These are phyloP conservation scores for Girardia tigrina DNA, from an alignment of 2,888 invertebrate species.

Conservation along the genomic window DNA sequence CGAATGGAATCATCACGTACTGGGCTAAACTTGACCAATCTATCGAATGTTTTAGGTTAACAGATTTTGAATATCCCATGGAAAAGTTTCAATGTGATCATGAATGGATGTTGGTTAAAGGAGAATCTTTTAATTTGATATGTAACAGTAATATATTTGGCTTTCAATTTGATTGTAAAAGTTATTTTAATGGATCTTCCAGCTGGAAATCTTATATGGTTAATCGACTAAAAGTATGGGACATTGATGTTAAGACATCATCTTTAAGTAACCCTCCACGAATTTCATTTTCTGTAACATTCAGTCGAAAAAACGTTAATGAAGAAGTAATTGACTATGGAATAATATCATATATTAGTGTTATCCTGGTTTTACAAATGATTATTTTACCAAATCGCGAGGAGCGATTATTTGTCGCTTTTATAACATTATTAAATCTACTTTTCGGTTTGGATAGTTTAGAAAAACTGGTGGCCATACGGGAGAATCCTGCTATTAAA, in stretches of 20 bases:
- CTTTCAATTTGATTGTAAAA: not conserved
- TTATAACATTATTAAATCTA: not conserved
- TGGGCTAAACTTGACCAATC: not conserved
- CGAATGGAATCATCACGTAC: not conserved
- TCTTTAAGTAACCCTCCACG: not conserved
- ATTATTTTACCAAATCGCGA: not conserved
- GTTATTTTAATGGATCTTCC: not conserved
- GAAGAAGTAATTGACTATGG: not conserved
- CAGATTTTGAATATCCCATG: not conserved
- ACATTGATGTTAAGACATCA: not conserved
- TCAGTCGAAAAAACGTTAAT: not conserved
- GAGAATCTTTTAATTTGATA: not conserved
- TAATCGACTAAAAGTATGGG: not conserved
- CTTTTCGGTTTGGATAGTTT: not conserved
- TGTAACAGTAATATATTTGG: not conserved
- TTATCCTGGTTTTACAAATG: not conserved
- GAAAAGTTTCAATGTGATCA: not conserved
- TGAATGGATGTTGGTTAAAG: not conserved
- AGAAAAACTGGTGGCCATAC: not conserved
- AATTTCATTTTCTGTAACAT: not conserved
- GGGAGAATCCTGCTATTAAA: not conserved
- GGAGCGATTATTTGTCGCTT: not conserved
- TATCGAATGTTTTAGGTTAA: not conserved
- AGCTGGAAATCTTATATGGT: not conserved
- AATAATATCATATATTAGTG: not conserved